phyloP scores from a whole-genome alignment of 2,888 invertebrate species.

The Tenodera sinensis region DNA sequence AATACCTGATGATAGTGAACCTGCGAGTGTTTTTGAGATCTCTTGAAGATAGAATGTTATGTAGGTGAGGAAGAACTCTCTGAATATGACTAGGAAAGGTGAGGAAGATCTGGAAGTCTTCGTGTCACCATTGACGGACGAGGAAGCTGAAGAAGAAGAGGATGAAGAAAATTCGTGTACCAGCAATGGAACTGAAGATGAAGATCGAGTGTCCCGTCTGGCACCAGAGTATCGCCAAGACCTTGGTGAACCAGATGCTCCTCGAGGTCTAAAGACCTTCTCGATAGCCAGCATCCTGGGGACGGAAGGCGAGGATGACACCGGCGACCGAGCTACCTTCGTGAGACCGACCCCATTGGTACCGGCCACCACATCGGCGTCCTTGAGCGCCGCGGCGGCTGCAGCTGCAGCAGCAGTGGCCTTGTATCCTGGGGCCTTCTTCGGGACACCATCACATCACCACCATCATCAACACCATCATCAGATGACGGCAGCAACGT shows the following conservation, averaged over 20 bases:
- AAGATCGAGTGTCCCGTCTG: background rate
- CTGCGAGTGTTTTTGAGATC: background rate
- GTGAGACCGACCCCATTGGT: conserved; percentile 15
- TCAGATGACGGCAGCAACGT: background rate
- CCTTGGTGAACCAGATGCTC: conserved; percentile 31
- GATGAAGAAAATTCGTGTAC: conserved; percentile 9
- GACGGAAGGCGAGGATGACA: conserved; percentile 41
- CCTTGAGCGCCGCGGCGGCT: conserved; percentile 5
- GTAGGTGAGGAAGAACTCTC: background rate
- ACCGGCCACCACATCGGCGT: conserved; percentile 4
- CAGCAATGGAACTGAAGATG: conserved; percentile 12
- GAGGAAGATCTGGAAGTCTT: conserved; percentile 14
- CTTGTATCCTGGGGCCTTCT: background rate
- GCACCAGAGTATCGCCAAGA: background rate
- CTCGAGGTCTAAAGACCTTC: conserved; percentile 47
- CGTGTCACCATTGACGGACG: conserved; percentile 20
- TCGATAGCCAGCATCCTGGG: conserved; percentile 56
- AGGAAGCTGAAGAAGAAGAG: conserved; percentile 9
- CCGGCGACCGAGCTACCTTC: conserved; percentile 5
- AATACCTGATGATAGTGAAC: background rate
- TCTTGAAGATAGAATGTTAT: background rate
- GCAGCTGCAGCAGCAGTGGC: conserved; percentile 8
- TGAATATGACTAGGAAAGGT: background rate
- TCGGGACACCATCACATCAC: background rate
- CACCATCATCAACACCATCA: background rate